Base-by-base conservation (phyloP, 2,113 vertebrate species). In the Manacus vitellinus region DNA sequence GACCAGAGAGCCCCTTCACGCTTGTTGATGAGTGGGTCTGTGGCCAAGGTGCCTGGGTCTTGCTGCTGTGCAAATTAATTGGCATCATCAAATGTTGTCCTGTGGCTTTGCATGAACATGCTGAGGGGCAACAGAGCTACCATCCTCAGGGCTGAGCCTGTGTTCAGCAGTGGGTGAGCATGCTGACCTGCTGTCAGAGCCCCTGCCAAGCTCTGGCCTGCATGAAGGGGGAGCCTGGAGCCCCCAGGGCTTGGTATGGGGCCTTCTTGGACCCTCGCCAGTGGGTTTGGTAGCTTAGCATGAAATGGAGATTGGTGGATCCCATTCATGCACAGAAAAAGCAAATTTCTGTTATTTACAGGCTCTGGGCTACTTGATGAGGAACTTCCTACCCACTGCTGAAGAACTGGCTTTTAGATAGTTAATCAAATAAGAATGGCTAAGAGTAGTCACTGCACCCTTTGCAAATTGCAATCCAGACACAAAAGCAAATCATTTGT, bases 401-500 rank as follows among this genome's bases (percentile, higher is more conserved):
- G 20, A 72, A 86, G 62, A 92, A 37, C 72, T 27, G 59, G 85
- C 63, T 89, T 76, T 66, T 73, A 92, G 72, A 52, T 55, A 56
- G 93, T 90, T 90, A 93, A 96, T 90, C 82, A 83, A 92, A 80
- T 43, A 59, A 68, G 59, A 55, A 79, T 1, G 2, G 67, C 82
- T 67, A 43, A 67, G 85, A 41, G 76, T 49, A 68, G 61, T 49
- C 76, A 49, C 83, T 82, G 41, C 83, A 68, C 66, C 72, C 79
- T 93, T 87, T 76, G 88, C 90, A 94, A 97, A 96, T 28, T 88
- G 73, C 76, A 67, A 21, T 65, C 76, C 91, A 89, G 94, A 95
- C 88, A 92, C 61, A 47, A 90, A 75, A 86, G 90, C 89, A 94
- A 96, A 95, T 92, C 85, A 79, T 82, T 87, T 93, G 85, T 94